A percentile compares a stretch with the other conserved stretches of the same genome.
These are phyloP conservation scores for Sphaeridia pumilis DNA, from an alignment of 2,888 invertebrate genomes.

Conservation along the genomic window DNA sequence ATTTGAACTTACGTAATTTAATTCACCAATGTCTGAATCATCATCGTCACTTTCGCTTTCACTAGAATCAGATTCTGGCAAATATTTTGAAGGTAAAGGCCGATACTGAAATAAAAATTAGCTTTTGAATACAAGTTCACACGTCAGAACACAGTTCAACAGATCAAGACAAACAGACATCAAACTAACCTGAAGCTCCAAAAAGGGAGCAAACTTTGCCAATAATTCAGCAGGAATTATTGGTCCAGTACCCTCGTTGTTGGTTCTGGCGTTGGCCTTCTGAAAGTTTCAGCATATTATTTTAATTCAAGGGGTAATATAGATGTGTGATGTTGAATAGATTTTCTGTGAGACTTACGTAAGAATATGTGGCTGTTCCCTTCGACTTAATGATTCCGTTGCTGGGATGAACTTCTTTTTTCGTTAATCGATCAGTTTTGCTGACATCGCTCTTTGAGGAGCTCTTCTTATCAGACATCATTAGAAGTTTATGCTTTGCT, in stretches of 20 bases:
- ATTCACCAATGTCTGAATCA: constrained; percentile 1
- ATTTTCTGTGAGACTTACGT: not conserved
- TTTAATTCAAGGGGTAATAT: not conserved
- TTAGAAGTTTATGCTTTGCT: constrained; percentile 2
- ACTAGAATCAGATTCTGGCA: constrained; percentile 10
- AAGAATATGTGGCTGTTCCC: too few species aligned
- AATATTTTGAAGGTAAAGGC: not conserved
- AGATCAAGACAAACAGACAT: too few species aligned
- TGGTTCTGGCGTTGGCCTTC: not conserved
- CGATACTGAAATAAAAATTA: constrained; percentile 3
- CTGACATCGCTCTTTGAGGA: too few species aligned
- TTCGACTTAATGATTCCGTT: too few species aligned
- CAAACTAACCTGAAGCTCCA: constrained; percentile 15
- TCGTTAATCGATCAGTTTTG: too few species aligned
- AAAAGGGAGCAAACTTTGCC: constrained; percentile 12
- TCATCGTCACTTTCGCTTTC: constrained; percentile 15
- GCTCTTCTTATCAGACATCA: not conserved
- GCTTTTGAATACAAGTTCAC: too few species aligned
- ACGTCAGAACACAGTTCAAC: too few species aligned
- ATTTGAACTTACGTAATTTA: too few species aligned
- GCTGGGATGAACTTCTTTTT: too few species aligned
- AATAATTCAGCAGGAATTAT: constrained; percentile 11
- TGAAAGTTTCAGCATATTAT: not conserved
- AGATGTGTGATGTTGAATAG: not conserved
- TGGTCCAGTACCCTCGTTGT: constrained; percentile 12